Percentiles rank a stretch among this genome's conserved stretches.
phyloP scores from a whole-genome alignment of 1,140 invertebrate species.

The Drosophila setifemur region DNA sequence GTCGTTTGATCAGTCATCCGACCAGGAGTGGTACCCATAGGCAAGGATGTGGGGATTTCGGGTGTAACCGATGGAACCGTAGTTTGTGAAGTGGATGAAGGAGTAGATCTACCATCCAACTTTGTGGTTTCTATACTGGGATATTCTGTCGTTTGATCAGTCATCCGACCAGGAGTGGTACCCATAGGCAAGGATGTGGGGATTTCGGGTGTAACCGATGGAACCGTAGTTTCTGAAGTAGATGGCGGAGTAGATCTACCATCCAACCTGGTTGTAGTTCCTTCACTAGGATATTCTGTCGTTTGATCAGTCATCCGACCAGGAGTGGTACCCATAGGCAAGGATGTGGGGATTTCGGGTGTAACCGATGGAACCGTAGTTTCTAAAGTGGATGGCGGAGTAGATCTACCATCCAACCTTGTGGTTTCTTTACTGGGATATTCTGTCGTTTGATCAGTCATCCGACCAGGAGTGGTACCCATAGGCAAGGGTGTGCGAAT shows the following conservation, averaged over 20 bases:
- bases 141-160: neutral
- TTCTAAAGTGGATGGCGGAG: too few species aligned
- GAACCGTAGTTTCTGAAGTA: neutral
- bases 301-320: conserved; percentile 4
- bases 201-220: neutral
- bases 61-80: neutral
- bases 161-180: neutral
- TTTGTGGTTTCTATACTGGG: neutral
- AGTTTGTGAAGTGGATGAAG: neutral
- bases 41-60: neutral
- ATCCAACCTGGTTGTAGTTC: neutral
- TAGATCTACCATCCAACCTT: too few species aligned
- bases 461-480: too few species aligned
- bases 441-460: too few species aligned
- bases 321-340: neutral
- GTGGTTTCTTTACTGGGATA: too few species aligned
- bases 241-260: too few species aligned
- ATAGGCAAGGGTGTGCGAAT: too few species aligned
- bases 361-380: neutral
- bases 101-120: neutral
- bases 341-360: neutral
- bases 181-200: neutral
- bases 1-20: neutral
- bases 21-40: neutral
- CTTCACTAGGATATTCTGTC: conserved; percentile 2